These are phyloP conservation scores for Epinephelus fuscoguttatus DNA, from an alignment of 2,113 vertebrate species.

Conservation along the genomic window DNA sequence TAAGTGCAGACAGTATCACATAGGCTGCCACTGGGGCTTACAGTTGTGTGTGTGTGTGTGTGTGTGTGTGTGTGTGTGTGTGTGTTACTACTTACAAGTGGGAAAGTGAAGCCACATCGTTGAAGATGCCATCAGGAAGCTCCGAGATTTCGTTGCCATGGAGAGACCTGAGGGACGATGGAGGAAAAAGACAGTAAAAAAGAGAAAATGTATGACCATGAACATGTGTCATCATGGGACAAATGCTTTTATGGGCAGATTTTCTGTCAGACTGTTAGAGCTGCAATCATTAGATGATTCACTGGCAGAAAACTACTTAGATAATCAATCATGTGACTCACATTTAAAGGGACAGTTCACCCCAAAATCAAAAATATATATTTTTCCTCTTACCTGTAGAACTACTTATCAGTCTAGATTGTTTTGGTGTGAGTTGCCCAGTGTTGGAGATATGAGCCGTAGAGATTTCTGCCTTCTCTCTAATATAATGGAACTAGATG, in stretches of 20 bases:
- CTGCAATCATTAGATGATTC: not conserved
- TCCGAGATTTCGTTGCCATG: constrained; percentile 97
- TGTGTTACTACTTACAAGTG: constrained; percentile 92
- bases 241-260: not conserved
- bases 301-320: not conserved
- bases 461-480: too few species aligned
- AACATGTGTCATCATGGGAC: not conserved
- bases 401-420: too few species aligned
- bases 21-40: not conserved
- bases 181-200: constrained; percentile 4
- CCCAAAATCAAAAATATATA: too few species aligned
- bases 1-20: constrained; percentile 13
- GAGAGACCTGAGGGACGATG: constrained; percentile 88
- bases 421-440: too few species aligned
- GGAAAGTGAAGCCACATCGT: constrained; percentile 93
- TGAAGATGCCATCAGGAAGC: constrained; percentile 94
- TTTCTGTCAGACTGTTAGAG: not conserved
- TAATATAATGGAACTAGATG: too few species aligned
- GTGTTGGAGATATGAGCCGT: too few species aligned
- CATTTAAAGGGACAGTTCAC: not conserved
- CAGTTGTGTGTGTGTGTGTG: constrained; percentile 26
- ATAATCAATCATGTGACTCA: not conserved
- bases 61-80: constrained; percentile 36
- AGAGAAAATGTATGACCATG: not conserved
- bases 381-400: too few species aligned